Evolutionary conservation across 2,113 vertebrate species (phyloP), one percentile per base, ranked within the genome.

Genomic region (Syrrhaptes paradoxus): DNA sequence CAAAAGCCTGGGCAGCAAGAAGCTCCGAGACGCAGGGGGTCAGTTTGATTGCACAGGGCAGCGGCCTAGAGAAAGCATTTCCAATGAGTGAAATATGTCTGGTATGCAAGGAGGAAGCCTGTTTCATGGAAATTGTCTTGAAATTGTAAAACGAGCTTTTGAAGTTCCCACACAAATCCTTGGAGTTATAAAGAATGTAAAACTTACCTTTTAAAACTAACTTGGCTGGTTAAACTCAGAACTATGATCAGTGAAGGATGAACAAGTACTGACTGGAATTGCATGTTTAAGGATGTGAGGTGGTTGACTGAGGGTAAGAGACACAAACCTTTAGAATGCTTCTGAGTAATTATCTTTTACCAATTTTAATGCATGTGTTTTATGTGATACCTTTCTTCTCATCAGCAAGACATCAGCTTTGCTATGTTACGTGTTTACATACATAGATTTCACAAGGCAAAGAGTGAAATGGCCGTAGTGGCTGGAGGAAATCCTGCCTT

Each of bases 351-450:
- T 80, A 5, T 45, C 24, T 79, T 89, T 81, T 43, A 80, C 12
- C 8, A 43, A 6, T 71, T 63, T 55, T 58, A 82, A 71, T 38
- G 11, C 17, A 31, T 74, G 77, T 74, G 16, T 90, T 79, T 80
- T 55, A 90, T 87, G 83, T 11, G 76, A 48, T 72, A 55, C 62
- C 58, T 89, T 95, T 91, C 26, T 66, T 86, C 36, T 89, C 79
- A 92, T 88, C 90, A 96, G 54, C 85, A 97, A 91, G 57, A 74
- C 19, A 41, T 70, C 49, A 94, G 43, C 20, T 96, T 95, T 89
- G 80, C 59, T 72, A 46, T 72, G n/a, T 74, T 85, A 93, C 87
- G 34, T 70, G 77, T 85, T 92, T 87, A 36, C 18, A 22, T 29
- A 31, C 4, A 67, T 9, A n/a, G 21, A 59, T 68, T 82, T 82